phyloP scores from a whole-genome alignment of 2,797 vertebrate genomes.

The Natrix natrix region DNA sequence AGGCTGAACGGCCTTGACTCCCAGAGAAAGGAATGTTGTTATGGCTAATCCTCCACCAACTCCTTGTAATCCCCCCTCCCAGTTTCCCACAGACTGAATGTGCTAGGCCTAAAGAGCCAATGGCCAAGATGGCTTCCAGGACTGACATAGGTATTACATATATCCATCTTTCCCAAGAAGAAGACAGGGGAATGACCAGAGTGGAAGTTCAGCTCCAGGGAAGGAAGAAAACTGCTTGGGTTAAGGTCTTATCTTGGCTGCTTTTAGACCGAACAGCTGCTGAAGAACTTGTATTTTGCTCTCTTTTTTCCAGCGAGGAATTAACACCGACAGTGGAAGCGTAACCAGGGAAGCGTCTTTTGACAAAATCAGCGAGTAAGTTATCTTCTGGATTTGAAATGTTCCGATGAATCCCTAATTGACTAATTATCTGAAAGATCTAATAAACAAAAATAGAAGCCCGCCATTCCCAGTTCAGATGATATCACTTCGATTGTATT shows the following conservation, averaged over 20 bases:
- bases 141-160: no score
- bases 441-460: neutral
- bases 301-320: conserved; percentile 75
- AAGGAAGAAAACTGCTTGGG: neutral
- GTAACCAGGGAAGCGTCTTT: conserved; percentile 86
- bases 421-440: neutral
- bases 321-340: conserved; percentile 89
- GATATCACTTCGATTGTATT: neutral
- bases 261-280: rapidly evolving
- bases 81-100: no score
- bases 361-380: conserved; percentile 91
- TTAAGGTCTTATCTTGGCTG: neutral
- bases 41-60: no score
- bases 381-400: conserved; percentile 38
- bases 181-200: neutral
- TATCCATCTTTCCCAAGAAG: neutral
- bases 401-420: conserved; percentile 4
- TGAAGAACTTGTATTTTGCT: conserved; percentile 28
- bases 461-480: neutral
- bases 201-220: neutral
- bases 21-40: no score
- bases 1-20: no score
- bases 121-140: no score
- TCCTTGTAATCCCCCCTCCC: no score
- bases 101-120: no score